phyloP scores from a whole-genome alignment of 2,113 vertebrate species.

The Clarias macrocephalus region DNA sequence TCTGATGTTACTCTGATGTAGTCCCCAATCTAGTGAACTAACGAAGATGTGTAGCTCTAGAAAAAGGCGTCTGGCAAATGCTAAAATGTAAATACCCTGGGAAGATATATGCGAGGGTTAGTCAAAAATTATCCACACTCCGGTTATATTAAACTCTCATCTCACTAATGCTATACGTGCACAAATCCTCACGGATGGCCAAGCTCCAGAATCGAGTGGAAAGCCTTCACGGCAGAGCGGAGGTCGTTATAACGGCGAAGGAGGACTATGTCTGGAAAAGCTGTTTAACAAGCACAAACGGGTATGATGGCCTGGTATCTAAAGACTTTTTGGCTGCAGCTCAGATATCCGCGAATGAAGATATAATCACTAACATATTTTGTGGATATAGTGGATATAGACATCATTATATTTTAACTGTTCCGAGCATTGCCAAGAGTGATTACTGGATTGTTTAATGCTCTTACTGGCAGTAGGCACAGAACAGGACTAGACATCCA shows the following conservation, averaged over 20 bases:
- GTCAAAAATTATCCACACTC: no score
- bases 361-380: neutral
- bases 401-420: neutral
- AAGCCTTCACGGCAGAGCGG: no score
- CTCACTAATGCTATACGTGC: neutral
- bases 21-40: neutral
- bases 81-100: neutral
- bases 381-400: neutral
- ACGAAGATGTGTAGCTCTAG: neutral
- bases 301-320: neutral
- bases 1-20: neutral
- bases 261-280: neutral
- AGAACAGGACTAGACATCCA: neutral
- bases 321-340: neutral
- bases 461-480: neutral
- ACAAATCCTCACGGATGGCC: neutral
- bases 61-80: neutral
- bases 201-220: neutral
- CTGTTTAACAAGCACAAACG: neutral
- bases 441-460: slow-evolving; percentile 1
- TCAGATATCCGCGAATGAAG: neutral
- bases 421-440: neutral
- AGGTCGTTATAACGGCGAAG: neutral
- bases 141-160: neutral
- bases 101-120: neutral